Evolutionary conservation across 2,113 vertebrate species (phyloP), one percentile per base, ranked within the genome.

Genomic region (Prietella phreatophila): DNA sequence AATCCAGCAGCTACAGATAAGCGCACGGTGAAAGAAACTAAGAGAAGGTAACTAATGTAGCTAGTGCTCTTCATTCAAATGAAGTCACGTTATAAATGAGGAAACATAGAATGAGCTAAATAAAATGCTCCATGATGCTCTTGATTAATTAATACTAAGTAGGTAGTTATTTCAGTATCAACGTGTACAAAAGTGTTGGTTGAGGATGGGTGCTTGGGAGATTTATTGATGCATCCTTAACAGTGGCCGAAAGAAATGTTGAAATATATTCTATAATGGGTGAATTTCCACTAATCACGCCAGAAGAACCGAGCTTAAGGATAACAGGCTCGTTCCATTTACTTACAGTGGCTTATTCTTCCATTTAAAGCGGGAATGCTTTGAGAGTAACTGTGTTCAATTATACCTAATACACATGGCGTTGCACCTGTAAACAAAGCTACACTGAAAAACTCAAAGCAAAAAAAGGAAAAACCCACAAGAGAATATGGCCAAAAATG

Each of bases 371-470:
- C 30, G 19, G 55, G 19, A 30, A 56, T 10, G 79, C 42, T n/a
- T 10, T 4, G n/a, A 53, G 86, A 53, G 78, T 65, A 85, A 85
- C 73, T 69, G 78, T 69, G 67, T 83, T 81, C 19, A 81, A 63
- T 83, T 71, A 55, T 55, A 79, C 67, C 36, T 58, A 88, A 88
- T 71, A 86, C 84, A 84, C 83, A 88, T 83, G 53, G 84, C 39
- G 60, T 14, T 33, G 33, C 58, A 55, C 58, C 82, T 83, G 71
- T 86, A 86, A 90, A 83, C 84, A 90, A 86, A 69, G 60, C 82
- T 30, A 88, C n/a, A 10, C 63, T 53, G 82, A 89, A 58, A 58
- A 82, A 86, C 22, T 61, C 42, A 6, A 61, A n/a, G 30, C 6
- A 78, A 20, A 13, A 42, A 39, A 58, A n/a, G n/a, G 8, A 33